Evolutionary conservation across 2,797 vertebrate species (phyloP), one percentile per base, ranked within the genome.

Genomic region (Poecilia velifera): DNA sequence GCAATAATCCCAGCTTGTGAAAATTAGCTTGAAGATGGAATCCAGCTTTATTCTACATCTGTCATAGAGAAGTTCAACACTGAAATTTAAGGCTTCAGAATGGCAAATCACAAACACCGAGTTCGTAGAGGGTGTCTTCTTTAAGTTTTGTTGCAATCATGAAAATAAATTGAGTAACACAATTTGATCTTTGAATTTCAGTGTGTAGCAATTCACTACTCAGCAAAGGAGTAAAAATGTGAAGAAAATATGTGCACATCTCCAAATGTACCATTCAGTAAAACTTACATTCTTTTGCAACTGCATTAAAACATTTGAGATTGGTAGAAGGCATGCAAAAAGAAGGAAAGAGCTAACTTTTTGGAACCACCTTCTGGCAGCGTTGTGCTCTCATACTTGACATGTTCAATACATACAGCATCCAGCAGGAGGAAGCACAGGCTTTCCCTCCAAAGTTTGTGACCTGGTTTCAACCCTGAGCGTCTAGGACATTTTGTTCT

Each of bases 401-500:
- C 62, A 49, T 18, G n/a, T 72, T 82, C 88, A 94, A 36, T 94
- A 81, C 90, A 84, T 41, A n/a, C 0, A 59, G 46, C 64, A 51
- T 82, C 94, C 95, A 94, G 89, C 80, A 94, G 95, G 92, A 92
- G 94, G 95, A 93, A 76, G 77, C 93, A 95, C 77, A 90, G 31
- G 72, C 89, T 89, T 90, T 90, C 73, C 79, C 84, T 91, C 84
- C 72, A 80, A 86, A 87, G 82, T 73, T 82, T 72, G 62, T 95
- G 95, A 96, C 96, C 96, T 93, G 94, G 84, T 95, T 96, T 93
- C 70, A 87, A 59, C 74, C 79, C 68, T 73, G 86, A 82, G 87
- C 59, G 89, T 95, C 93, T 94, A 88, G 96, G 88, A 96, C 95
- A 96, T 94, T 94, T 88, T 96, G 95, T 96, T 95, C 95, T 93